phyloP scores from a whole-genome alignment of 37 sponge, comb jelly and placozoan genomes.

The Tethya wilhelma region DNA sequence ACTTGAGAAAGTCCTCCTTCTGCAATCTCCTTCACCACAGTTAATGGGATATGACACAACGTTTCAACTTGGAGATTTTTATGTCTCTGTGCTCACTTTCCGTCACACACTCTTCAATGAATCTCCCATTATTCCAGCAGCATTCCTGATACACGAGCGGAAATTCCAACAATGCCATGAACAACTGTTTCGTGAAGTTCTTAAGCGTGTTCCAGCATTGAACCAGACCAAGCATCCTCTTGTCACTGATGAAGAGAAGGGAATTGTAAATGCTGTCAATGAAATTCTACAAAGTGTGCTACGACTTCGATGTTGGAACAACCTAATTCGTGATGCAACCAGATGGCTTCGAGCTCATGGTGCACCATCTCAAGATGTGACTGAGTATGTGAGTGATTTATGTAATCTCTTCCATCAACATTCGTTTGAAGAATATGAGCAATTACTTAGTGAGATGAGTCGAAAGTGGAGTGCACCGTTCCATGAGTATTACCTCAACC shows the following conservation, averaged over 20 bases:
- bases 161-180: slow-evolving; percentile 8
- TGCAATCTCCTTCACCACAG: slow-evolving; percentile 14
- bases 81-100: slow-evolving; percentile 43
- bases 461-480: no score
- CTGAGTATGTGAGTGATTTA: no score
- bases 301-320: slow-evolving; percentile 37
- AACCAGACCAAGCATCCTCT: no score
- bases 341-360: slow-evolving; percentile 34
- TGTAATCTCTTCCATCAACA: no score
- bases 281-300: no score
- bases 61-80: slow-evolving; percentile 60
- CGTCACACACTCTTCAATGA: slow-evolving; percentile 43
- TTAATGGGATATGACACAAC: slow-evolving; percentile 43
- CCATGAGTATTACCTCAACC: no score
- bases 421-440: no score
- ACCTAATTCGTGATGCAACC: slow-evolving; percentile 12
- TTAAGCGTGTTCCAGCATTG: neutral
- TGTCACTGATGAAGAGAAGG: no score
- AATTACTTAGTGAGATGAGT: no score
- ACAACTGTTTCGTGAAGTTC: neutral
- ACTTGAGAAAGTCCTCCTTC: slow-evolving; percentile 10
- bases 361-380: slow-evolving; percentile 5
- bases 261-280: no score
- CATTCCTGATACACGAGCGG: slow-evolving; percentile 28
- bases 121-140: no score